phyloP scores from a whole-genome alignment of 2,113 vertebrate species.

The Oreochromis niloticus region DNA sequence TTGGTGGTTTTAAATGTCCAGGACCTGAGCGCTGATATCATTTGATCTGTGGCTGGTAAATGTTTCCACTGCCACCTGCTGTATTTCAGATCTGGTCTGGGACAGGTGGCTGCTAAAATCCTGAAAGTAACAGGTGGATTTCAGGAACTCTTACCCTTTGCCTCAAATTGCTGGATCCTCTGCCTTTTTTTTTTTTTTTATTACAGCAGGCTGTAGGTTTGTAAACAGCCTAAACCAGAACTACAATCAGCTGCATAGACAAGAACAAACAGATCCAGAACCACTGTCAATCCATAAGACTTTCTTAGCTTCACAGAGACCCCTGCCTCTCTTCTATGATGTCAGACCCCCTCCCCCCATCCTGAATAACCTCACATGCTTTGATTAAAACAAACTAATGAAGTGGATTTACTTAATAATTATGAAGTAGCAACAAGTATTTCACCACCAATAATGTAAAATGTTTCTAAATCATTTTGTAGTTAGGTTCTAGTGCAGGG shows the following conservation, averaged over 20 bases:
- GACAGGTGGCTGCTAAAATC: neutral
- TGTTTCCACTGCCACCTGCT: neutral
- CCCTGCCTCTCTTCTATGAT: neutral
- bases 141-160: neutral
- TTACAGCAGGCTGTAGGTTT: neutral
- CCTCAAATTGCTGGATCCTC: neutral
- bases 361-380: neutral
- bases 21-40: neutral
- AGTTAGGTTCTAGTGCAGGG: neutral
- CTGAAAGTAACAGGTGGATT: neutral
- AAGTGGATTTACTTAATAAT: neutral
- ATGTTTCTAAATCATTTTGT: neutral
- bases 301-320: neutral
- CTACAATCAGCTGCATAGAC: neutral
- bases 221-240: neutral
- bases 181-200: neutral
- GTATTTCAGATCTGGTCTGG: neutral
- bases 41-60: constrained; percentile 3
- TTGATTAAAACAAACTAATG: neutral
- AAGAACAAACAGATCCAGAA: neutral
- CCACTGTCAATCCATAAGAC: neutral
- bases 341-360: neutral
- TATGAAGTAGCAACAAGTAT: neutral
- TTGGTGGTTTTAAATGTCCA: neutral
- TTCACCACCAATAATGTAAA: neutral